Conservation (phyloP, 1,140 invertebrate genomes). For the Littorina saxatilis region DNA sequence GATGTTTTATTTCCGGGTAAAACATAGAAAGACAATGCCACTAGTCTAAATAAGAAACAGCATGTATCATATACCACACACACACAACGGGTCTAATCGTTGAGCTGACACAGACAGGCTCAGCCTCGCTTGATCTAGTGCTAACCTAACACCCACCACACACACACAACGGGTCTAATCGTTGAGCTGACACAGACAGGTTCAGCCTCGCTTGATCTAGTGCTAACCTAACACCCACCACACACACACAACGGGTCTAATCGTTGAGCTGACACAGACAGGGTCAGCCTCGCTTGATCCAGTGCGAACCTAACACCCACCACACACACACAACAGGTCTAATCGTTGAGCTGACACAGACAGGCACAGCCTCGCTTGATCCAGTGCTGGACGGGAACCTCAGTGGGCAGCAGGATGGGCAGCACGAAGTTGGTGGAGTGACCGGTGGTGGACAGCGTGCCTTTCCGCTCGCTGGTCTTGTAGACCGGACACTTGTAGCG, state of each 20-base stretch:
- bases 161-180: no score
- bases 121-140: no score
- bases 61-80: no score
- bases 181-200: no score
- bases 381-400: constrained; percentile 73
- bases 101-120: no score
- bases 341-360: constrained; percentile 87
- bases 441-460: constrained; percentile 75
- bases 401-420: constrained; percentile 68
- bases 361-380: constrained; percentile 77
- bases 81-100: no score
- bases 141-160: no score
- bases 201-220: no score
- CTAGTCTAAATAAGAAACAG: no score
- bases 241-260: constrained; percentile 67
- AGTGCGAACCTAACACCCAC: constrained; percentile 67
- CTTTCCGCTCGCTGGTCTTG: constrained; percentile 87
- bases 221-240: no score
- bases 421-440: constrained; percentile 77
- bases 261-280: constrained; percentile 88
- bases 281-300: constrained; percentile 75
- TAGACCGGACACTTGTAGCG: constrained; percentile 90
- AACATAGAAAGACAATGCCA: no score
- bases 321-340: constrained; percentile 35
- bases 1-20: no score